Evolutionary conservation across 2,888 invertebrate genomes (phyloP).

Genomic region (Patella depressa): DNA sequence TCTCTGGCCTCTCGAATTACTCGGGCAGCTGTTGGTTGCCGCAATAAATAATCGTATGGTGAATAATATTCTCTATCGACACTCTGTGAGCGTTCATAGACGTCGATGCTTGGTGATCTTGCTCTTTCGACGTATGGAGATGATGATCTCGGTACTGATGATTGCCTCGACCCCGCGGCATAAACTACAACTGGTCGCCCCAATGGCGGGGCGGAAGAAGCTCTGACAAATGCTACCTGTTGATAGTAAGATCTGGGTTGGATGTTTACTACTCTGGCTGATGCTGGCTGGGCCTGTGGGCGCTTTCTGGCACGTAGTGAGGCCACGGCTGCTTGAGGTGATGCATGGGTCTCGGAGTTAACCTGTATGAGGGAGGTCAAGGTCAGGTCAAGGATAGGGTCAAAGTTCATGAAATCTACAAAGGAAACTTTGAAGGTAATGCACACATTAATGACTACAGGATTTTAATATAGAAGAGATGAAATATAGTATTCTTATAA

Average conservation of each 20-base stretch:
- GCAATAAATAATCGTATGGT: not conserved
- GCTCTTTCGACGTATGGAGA: not conserved
- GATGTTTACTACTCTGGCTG: constrained; percentile 22
- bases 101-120: not conserved
- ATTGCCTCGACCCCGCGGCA: not conserved
- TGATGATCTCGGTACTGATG: not conserved
- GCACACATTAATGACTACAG: constrained; percentile 13
- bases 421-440: constrained; percentile 11
- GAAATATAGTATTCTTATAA: not conserved
- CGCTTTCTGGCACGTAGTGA: constrained; percentile 43
- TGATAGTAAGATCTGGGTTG: not conserved
- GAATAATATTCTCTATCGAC: not conserved
- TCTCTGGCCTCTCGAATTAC: not conserved
- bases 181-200: not conserved
- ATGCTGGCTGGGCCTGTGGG: constrained; percentile 38
- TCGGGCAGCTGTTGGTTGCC: not conserved
- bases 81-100: not conserved
- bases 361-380: constrained; percentile 44
- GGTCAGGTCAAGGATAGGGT: not conserved
- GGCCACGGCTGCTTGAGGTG: constrained; percentile 55
- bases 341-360: constrained; percentile 54
- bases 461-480: not conserved
- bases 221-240: constrained; percentile 3
- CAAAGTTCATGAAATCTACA: constrained; percentile 10
- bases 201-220: constrained; percentile 2